Percentiles rank a stretch among this genome's conserved stretches.
phyloP scores from a whole-genome alignment of 2,113 vertebrate species.

The Axis porcinus region DNA sequence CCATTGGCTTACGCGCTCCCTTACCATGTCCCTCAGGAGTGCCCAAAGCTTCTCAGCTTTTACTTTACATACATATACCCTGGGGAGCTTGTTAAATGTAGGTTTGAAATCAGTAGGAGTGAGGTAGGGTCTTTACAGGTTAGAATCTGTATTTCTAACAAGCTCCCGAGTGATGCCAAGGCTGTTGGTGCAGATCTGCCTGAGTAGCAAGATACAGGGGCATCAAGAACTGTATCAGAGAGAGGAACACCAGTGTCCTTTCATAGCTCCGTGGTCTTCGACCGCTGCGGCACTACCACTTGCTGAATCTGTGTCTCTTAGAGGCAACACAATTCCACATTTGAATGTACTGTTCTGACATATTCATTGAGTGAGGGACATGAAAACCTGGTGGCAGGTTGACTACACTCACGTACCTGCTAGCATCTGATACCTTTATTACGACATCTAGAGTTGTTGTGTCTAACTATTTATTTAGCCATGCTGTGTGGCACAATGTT shows the following conservation, averaged over 20 bases:
- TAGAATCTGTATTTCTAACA: background rate
- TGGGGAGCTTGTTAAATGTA: background rate
- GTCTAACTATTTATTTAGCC: background rate
- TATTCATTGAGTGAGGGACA: background rate
- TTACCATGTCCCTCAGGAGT: background rate
- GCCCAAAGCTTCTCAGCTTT: background rate
- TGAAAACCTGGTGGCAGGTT: no score
- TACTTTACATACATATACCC: background rate
- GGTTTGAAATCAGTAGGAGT: background rate
- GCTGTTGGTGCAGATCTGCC: background rate
- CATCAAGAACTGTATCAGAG: accelerated
- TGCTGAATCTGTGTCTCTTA: background rate
- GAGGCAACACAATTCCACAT: background rate
- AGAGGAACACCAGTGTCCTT: background rate
- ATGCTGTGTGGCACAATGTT: background rate
- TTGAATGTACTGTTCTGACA: background rate
- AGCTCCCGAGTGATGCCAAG: background rate
- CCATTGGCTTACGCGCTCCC: background rate
- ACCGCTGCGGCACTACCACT: background rate
- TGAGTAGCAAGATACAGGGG: background rate
- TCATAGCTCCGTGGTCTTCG: background rate
- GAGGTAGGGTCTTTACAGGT: background rate
- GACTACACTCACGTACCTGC: background rate
- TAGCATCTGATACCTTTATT: background rate
- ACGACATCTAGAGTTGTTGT: background rate